A percentile compares a stretch with the other conserved stretches of the same genome.
Evolutionary conservation across 2,888 invertebrate species (phyloP).

Genomic region (Kuschelorhynchus macadamiae): DNA sequence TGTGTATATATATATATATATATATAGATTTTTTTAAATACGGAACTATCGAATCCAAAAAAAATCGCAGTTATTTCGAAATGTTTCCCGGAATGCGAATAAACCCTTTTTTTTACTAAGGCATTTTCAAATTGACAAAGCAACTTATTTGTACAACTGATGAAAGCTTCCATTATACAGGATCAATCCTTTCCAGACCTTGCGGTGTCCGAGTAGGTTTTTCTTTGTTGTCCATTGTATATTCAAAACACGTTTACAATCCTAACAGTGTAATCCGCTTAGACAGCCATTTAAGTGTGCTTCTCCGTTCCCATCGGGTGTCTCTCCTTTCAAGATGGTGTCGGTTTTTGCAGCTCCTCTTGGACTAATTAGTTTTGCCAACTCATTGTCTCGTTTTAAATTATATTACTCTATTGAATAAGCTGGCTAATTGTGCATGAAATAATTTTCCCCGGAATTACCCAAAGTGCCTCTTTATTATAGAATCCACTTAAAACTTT

Average conservation of each 20-base stretch:
- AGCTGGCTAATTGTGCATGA: not conserved
- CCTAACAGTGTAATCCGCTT: not conserved
- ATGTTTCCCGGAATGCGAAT: too few species aligned
- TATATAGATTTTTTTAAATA: too few species aligned
- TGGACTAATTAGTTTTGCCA: not conserved
- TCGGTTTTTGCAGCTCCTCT: not conserved
- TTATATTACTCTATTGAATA: not conserved
- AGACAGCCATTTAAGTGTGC: not conserved
- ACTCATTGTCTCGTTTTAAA: not conserved
- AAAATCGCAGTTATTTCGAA: too few species aligned
- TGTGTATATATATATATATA: too few species aligned
- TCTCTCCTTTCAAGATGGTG: not conserved
- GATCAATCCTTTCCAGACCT: not conserved
- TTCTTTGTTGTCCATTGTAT: not conserved
- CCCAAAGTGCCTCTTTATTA: too few species aligned
- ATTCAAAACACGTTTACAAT: not conserved
- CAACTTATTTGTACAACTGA: too few species aligned
- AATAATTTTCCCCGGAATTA: too few species aligned
- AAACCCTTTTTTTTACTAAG: too few species aligned
- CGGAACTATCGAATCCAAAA: too few species aligned
- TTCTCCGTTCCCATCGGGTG: not conserved
- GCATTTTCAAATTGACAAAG: too few species aligned
- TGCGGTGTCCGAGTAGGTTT: not conserved
- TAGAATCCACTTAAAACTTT: too few species aligned
- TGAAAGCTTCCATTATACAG: too few species aligned